Conservation (phyloP, 2,113 vertebrate genomes). For the Coracopsis vasa region DNA sequence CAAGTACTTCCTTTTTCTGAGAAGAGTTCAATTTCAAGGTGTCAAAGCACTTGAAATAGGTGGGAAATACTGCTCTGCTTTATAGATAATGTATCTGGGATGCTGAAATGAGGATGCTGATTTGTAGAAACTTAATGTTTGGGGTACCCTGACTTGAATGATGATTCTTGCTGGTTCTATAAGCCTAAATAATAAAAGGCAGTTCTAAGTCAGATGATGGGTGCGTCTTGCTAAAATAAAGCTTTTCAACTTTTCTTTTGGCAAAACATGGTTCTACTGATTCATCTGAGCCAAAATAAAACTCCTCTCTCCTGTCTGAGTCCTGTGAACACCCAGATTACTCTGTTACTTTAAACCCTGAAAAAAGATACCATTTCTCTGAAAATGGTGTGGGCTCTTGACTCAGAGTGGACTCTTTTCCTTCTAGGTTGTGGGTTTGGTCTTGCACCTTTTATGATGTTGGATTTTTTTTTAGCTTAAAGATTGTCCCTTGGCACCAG, state of each 20-base stretch:
- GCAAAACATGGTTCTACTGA: not conserved
- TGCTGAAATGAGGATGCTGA: not conserved
- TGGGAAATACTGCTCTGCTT: not conserved
- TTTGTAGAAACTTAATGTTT: not conserved
- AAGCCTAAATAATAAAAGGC: not conserved
- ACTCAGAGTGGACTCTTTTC: not conserved
- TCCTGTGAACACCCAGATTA: not conserved
- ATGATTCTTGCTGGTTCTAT: not conserved
- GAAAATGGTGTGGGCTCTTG: not conserved
- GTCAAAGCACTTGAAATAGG: not conserved
- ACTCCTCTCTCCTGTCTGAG: not conserved
- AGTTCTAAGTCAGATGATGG: not conserved
- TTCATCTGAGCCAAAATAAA: not conserved
- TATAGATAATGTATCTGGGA: not conserved
- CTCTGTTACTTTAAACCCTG: not conserved
- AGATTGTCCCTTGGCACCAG: not conserved
- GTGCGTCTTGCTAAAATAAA: not conserved
- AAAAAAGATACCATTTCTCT: not conserved
- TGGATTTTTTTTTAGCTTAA: not conserved
- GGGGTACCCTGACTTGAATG: not conserved
- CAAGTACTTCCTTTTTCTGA: not conserved
- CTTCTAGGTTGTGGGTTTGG: not conserved
- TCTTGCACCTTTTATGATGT: not conserved
- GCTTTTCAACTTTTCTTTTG: not conserved
- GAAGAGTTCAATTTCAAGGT: not conserved